Conservation (phyloP, 2,113 vertebrate species). For the Anoplopoma fimbria region DNA sequence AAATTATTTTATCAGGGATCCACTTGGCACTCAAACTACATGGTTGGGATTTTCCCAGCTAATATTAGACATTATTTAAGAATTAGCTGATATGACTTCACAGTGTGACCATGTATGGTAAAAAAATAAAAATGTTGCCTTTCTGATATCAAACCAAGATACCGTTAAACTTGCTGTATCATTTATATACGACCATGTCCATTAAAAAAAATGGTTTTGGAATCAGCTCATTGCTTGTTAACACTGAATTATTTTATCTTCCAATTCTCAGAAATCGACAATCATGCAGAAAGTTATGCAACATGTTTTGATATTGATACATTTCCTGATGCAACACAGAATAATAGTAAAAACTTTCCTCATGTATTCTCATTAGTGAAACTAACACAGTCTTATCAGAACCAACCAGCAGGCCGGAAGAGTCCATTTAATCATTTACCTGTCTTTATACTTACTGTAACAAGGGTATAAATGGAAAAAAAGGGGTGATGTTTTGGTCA, state of each 20-base stretch:
- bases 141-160: background rate
- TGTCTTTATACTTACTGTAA: background rate
- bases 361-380: background rate
- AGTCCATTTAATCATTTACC: background rate
- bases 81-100: background rate
- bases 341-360: background rate
- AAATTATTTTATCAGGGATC: constrained; percentile 12
- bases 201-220: background rate
- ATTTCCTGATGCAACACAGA: background rate
- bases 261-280: background rate
- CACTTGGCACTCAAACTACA: constrained; percentile 7
- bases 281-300: background rate
- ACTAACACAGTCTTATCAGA: background rate
- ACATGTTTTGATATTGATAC: background rate
- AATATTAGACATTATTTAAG: constrained; percentile 25
- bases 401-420: background rate
- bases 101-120: constrained; percentile 17
- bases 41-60: constrained; percentile 2
- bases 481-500: no score
- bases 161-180: background rate
- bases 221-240: background rate
- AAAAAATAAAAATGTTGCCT: background rate
- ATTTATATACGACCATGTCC: background rate
- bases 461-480: background rate
- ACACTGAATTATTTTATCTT: background rate